Evolutionary conservation across 2,888 invertebrate species (phyloP).

Genomic region (Metellina segmentata): DNA sequence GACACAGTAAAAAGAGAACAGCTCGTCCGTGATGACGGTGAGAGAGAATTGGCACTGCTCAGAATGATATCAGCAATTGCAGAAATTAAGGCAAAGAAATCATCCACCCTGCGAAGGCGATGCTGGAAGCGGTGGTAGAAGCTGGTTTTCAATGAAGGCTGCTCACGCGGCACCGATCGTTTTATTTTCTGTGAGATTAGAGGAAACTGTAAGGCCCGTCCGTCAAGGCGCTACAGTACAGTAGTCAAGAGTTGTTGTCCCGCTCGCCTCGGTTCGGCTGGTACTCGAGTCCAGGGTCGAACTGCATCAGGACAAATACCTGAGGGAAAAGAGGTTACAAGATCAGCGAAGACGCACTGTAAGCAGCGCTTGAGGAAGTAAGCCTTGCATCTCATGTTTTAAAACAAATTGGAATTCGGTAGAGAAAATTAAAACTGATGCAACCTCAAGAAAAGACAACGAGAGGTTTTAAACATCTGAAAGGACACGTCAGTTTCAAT

Average conservation of each 20-base stretch:
- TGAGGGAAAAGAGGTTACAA: conserved; percentile 80
- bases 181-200: conserved; percentile 82
- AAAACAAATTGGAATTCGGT: too few species aligned
- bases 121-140: conserved; percentile 49
- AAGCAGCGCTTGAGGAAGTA: too few species aligned
- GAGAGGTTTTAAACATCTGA: too few species aligned
- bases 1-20: conserved; percentile 19
- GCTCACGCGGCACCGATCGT: background rate
- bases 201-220: conserved; percentile 98
- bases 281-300: conserved; percentile 98
- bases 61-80: conserved; percentile 58
- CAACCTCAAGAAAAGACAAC: too few species aligned
- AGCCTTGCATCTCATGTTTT: too few species aligned
- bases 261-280: conserved; percentile 82
- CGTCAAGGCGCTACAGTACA: conserved; percentile 99
- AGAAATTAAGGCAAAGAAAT: conserved; percentile 64
- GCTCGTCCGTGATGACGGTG: conserved; percentile 4
- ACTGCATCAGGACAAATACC: conserved; percentile 99
- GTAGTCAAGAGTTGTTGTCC: conserved; percentile 98
- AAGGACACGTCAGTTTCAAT: too few species aligned
- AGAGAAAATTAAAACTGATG: too few species aligned
- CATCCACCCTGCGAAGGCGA: conserved; percentile 25
- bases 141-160: conserved; percentile 48
- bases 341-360: background rate
- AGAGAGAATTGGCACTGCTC: conserved; percentile 40